phyloP scores from a whole-genome alignment of 1,140 invertebrate species.

The Delia radicum region DNA sequence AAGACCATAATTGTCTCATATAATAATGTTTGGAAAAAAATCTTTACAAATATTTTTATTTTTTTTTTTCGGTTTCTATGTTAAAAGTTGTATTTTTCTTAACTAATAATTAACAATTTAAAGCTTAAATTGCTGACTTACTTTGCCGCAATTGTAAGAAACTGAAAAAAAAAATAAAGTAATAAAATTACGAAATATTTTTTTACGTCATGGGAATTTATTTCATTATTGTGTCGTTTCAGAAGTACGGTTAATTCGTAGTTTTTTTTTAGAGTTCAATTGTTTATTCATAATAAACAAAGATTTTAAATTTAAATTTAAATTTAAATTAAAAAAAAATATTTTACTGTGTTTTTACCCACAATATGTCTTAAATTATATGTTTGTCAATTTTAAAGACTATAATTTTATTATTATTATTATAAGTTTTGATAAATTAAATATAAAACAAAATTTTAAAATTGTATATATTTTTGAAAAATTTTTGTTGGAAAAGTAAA shows the following conservation, averaged over 20 bases:
- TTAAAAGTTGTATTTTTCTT: background rate
- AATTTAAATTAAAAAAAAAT: too few species aligned
- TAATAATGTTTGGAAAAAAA: constrained; percentile 9
- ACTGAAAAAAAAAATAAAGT: background rate
- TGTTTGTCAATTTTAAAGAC: too few species aligned
- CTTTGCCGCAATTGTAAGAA: background rate
- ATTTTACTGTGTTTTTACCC: too few species aligned
- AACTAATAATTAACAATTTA: constrained; percentile 22
- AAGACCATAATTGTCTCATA: background rate
- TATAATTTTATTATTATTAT: too few species aligned
- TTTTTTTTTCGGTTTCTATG: background rate
- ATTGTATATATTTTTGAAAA: too few species aligned
- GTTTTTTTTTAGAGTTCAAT: constrained; percentile 8
- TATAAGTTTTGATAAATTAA: too few species aligned
- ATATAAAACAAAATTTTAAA: too few species aligned
- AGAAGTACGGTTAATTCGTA: background rate
- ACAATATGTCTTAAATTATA: too few species aligned
- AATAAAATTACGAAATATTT: constrained; percentile 9
- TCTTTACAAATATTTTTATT: background rate
- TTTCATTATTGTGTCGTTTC: background rate
- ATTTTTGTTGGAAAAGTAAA: too few species aligned
- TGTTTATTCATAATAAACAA: background rate
- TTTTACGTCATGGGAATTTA: constrained; percentile 20
- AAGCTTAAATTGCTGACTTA: constrained; percentile 15
- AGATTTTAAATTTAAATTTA: background rate